Conservation (phyloP, 1,140 invertebrate species). For the Eupristina koningsbergeri region DNA sequence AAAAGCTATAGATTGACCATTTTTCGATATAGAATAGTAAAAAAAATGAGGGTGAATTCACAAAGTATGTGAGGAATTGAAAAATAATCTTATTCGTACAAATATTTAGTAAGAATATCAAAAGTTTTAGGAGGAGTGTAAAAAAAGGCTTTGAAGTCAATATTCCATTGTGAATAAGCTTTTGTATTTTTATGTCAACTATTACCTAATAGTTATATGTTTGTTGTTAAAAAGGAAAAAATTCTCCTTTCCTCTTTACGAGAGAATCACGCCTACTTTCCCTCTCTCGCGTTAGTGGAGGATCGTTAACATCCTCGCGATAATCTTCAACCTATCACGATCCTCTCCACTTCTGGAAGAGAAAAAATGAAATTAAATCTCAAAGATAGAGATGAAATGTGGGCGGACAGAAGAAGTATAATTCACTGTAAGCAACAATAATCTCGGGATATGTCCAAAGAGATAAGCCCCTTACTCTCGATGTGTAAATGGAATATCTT, state of each 20-base stretch:
- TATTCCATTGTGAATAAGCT: neutral
- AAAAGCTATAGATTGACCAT: no score
- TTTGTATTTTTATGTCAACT: neutral
- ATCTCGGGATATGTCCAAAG: constrained; percentile 19
- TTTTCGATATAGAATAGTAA: no score
- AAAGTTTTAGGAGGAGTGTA: no score
- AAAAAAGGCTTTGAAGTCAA: no score
- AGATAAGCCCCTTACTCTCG: constrained; percentile 15
- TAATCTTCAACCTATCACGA: constrained; percentile 26
- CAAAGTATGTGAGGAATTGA: no score
- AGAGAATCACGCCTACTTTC: neutral
- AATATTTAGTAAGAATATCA: neutral
- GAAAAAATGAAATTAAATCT: constrained; percentile 8
- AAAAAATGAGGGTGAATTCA: no score
- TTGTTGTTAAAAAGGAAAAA: neutral
- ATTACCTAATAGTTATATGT: neutral
- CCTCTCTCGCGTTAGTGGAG: neutral
- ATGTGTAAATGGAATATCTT: neutral
- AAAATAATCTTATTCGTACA: no score
- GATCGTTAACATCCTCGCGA: constrained; percentile 30
- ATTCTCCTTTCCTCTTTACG: neutral
- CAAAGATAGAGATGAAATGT: neutral
- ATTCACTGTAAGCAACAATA: constrained; percentile 17
- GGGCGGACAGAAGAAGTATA: constrained; percentile 8
- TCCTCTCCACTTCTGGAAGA: neutral